phyloP scores from a whole-genome alignment of 2,888 invertebrate species.

The Chelonus formosanus region DNA sequence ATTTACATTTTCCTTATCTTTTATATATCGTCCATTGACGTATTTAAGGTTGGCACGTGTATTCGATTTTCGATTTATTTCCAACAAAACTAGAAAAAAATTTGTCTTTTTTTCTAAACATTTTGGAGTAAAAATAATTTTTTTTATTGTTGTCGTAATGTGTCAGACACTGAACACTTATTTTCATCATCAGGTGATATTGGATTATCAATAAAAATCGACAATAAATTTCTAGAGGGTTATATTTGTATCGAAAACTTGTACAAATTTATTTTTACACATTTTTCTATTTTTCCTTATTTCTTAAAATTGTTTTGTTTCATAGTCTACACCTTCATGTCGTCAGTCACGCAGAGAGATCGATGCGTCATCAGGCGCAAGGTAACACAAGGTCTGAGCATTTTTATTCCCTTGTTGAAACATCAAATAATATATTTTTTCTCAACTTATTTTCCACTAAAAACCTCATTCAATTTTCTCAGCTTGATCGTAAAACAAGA shows the following conservation, averaged over 20 bases:
- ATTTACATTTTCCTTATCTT: background rate
- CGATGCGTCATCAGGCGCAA: slow-evolving; percentile 47
- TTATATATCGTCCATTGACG: background rate
- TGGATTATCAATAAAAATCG: too few species aligned
- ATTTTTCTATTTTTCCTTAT: slow-evolving; percentile 48
- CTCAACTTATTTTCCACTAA: too few species aligned
- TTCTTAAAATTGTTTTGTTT: slow-evolving; percentile 48
- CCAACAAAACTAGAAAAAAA: too few species aligned
- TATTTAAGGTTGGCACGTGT: background rate
- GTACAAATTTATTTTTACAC: slow-evolving; percentile 25
- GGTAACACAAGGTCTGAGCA: slow-evolving; percentile 1
- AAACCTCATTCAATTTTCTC: too few species aligned
- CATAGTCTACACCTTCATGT: slow-evolving; percentile 35
- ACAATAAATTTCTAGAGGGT: too few species aligned
- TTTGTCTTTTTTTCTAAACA: too few species aligned
- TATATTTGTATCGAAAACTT: background rate
- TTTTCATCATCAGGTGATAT: too few species aligned
- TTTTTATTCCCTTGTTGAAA: slow-evolving; percentile 1
- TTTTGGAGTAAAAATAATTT: too few species aligned
- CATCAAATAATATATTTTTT: slow-evolving; percentile 5
- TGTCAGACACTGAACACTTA: too few species aligned
- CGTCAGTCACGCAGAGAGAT: slow-evolving; percentile 43
- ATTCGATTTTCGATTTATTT: background rate
- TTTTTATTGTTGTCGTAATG: too few species aligned
- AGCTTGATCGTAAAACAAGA: too few species aligned